Conservation (phyloP, 2,888 invertebrate species). For the Pelosia muscerda region DNA sequence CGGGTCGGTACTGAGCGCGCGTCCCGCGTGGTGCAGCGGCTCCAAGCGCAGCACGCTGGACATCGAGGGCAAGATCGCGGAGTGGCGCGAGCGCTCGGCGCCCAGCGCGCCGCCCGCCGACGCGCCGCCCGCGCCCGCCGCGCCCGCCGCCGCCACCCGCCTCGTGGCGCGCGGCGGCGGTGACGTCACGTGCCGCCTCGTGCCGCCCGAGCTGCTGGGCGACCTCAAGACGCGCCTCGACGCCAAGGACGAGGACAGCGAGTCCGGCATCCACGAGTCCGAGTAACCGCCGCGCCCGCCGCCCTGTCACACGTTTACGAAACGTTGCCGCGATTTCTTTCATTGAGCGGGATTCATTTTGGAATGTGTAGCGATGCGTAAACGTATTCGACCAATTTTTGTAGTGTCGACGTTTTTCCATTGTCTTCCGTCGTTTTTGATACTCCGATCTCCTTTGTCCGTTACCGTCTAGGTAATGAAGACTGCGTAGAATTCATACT, state of each 20-base stretch:
- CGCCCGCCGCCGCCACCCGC: constrained; percentile 25
- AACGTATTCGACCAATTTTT: constrained; percentile 61
- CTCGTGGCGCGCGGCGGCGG: constrained; percentile 34
- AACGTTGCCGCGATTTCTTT: constrained; percentile 3
- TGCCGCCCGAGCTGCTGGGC: constrained; percentile 74
- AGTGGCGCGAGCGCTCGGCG: constrained; percentile 74
- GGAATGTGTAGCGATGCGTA: constrained; percentile 7
- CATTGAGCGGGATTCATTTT: constrained; percentile 25
- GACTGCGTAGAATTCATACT: background rate
- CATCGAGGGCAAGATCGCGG: constrained; percentile 84
- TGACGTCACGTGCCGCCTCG: constrained; percentile 75
- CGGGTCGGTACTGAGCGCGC: constrained; percentile 16
- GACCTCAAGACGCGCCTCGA: constrained; percentile 80
- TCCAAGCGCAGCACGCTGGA: constrained; percentile 84
- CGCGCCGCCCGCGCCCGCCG: constrained; percentile 44
- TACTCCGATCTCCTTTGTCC: background rate
- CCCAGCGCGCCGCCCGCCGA: constrained; percentile 49
- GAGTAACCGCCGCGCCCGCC: constrained; percentile 60
- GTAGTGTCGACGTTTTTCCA: constrained; percentile 49
- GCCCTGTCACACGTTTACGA: background rate
- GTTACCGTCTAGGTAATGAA: background rate
- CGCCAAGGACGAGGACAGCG: constrained; percentile 81
- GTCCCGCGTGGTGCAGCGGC: constrained; percentile 63
- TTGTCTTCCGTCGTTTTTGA: constrained; percentile 59
- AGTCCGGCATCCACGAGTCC: constrained; percentile 82